Evolutionary conservation across 2,113 vertebrate species (phyloP).

Genomic region (Panthera leo): DNA sequence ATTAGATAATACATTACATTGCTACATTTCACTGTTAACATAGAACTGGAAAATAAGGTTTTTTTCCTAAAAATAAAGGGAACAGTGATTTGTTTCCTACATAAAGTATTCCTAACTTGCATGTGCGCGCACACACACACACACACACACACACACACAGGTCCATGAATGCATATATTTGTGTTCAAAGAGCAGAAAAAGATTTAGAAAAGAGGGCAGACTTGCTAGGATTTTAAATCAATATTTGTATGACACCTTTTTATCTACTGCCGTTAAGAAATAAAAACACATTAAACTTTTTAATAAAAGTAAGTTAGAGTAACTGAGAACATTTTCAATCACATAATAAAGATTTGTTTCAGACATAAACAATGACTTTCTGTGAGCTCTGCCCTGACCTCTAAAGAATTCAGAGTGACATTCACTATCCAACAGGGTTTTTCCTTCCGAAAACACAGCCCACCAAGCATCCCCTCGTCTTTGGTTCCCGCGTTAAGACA

Average conservation of each 20-base stretch:
- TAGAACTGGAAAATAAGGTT: background rate
- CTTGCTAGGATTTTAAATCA: conserved; percentile 75
- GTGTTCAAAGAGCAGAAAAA: conserved; percentile 59
- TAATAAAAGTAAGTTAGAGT: conserved; percentile 81
- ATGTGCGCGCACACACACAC: conserved; percentile 46
- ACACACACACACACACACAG: conserved; percentile 68
- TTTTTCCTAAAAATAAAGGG: conserved; percentile 76
- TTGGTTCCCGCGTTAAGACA: conserved; percentile 44
- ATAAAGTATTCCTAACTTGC: conserved; percentile 73
- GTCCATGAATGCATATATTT: conserved; percentile 52
- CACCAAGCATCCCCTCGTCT: background rate
- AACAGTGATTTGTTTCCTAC: conserved; percentile 71
- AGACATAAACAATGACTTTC: conserved; percentile 78
- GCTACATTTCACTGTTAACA: background rate
- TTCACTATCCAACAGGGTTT: conserved; percentile 49
- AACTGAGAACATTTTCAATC: conserved; percentile 70
- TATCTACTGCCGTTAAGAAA: conserved; percentile 81
- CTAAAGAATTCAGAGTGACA: conserved; percentile 74
- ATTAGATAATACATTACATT: background rate
- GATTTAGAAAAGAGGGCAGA: conserved; percentile 65
- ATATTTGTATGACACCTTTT: conserved; percentile 82
- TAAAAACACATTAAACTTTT: conserved; percentile 80
- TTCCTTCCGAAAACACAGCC: conserved; percentile 53
- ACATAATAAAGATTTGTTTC: conserved; percentile 82
- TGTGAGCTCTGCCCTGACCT: conserved; percentile 61